phyloP scores from a whole-genome alignment of 2,888 invertebrate genomes.

The Lasioglossum pauxillum region DNA sequence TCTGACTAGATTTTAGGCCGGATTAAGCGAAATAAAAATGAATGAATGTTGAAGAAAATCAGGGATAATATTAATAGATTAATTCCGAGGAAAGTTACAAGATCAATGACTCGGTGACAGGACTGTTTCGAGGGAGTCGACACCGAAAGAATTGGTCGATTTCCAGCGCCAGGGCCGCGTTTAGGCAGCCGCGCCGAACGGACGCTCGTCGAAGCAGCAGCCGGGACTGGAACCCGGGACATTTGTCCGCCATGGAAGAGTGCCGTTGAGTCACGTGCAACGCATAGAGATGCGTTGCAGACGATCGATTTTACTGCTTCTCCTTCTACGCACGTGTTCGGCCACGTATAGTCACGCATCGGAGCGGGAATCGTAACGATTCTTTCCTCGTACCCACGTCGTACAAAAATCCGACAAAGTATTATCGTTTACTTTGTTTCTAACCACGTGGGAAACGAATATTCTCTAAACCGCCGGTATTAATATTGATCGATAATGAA shows the following conservation, averaged over 20 bases:
- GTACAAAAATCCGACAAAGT: background rate
- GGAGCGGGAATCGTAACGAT: constrained; percentile 24
- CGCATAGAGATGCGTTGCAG: constrained; percentile 70
- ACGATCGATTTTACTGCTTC: constrained; percentile 73
- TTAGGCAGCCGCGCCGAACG: background rate
- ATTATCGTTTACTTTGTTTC: background rate
- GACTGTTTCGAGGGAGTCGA: background rate
- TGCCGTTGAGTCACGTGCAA: constrained; percentile 74
- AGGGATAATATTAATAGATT: background rate
- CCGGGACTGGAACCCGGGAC: background rate
- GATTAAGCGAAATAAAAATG: background rate
- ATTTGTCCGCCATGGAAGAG: constrained; percentile 70
- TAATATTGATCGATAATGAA: background rate
- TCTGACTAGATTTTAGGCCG: background rate
- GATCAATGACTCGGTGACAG: background rate
- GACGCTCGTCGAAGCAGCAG: constrained; percentile 35
- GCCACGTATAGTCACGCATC: constrained; percentile 41
- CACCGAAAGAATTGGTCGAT: background rate
- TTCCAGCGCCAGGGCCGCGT: background rate
- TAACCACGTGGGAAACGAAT: background rate
- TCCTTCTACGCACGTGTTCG: constrained; percentile 64
- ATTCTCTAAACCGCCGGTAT: background rate
- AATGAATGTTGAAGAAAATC: background rate
- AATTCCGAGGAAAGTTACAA: background rate
- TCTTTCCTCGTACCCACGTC: background rate